Base-by-base conservation (phyloP, 1,140 invertebrate genomes). In the Teleopsis dalmanni region DNA sequence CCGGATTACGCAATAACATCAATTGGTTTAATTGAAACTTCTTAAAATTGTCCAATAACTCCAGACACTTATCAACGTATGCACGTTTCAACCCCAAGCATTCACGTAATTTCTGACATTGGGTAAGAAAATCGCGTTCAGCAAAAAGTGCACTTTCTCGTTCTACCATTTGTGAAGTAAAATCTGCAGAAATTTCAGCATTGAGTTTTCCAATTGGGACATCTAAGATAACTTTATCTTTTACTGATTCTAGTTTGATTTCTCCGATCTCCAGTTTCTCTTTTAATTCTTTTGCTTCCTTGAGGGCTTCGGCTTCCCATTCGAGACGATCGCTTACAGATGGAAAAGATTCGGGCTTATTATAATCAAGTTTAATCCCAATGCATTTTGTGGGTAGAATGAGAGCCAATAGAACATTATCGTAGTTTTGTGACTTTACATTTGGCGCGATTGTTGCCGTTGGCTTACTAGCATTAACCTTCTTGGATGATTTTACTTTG, bases 1-100 rank as follows among this genome's bases (percentile, higher is more conserved):
- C 79, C 0, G 89, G 84, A 74, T 93, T 86, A 57, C 91, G 92
- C 56, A 91, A 81, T 22, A 94, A 67, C 84, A 91, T 89, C 3
- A 92, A 59, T 16, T 82, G 77, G 50, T 81, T 83, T 9, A 92
- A 66, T 13, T 84, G 73, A 35, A 91, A 63, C 10, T 79, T 75
- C 59, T 80, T 67, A 37, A 84, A 55, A 50, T 62, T 59, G 10
- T 82, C 78, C 36, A 86, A 68, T 2, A 79, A 58, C 27, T 78
- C 73, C 13, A 85, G 63, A 66, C 81, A 83, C 34, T 75, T 52
- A 21, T 84, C 79, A 1, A 78, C 75, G 62, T 87, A 78, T 1
- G 84, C 83, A 33, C 76, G 71, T 44, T 81, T 77, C 13, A 85
- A 57, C 21, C 78, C 76, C 13, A 87, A 62, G 53, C 78, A 79